Conservation (phyloP, 2,113 vertebrate genomes). For the Sterrhoptilus dennistouni region DNA sequence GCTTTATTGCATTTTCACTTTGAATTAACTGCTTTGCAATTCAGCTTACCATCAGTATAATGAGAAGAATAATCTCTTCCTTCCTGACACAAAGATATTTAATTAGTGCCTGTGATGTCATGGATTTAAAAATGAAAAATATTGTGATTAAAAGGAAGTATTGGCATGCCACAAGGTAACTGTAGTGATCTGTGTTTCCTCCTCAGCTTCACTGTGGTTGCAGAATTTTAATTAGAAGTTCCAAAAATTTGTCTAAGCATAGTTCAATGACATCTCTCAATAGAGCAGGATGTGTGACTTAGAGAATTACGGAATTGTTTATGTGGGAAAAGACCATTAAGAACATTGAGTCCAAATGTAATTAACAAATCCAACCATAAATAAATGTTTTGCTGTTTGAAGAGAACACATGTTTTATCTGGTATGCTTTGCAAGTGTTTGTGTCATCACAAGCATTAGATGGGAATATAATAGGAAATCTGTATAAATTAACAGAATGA, state of each 20-base stretch:
- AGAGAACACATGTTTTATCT: neutral
- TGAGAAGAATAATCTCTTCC: neutral
- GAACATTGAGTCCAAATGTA: neutral
- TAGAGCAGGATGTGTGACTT: neutral
- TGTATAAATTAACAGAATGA: neutral
- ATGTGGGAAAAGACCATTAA: neutral
- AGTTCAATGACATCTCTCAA: neutral
- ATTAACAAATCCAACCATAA: neutral
- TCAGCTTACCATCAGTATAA: neutral
- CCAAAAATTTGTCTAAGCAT: neutral
- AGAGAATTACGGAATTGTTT: neutral
- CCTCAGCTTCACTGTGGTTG: neutral
- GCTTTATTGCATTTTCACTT: neutral
- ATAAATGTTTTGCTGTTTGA: neutral
- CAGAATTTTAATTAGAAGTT: neutral
- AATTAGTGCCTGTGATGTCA: neutral
- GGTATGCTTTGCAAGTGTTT: neutral
- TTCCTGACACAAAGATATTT: neutral
- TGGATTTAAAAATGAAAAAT: neutral
- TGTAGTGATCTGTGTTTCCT: neutral
- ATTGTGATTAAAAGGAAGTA: neutral
- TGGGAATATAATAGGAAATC: neutral
- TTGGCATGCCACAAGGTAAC: neutral
- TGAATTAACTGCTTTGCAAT: neutral
- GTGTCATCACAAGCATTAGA: neutral